A percentile compares a stretch with the other conserved stretches of the same genome.
These are phyloP conservation scores for Jacana jacana DNA, from an alignment of 2,113 vertebrate genomes.

Conservation along the genomic window DNA sequence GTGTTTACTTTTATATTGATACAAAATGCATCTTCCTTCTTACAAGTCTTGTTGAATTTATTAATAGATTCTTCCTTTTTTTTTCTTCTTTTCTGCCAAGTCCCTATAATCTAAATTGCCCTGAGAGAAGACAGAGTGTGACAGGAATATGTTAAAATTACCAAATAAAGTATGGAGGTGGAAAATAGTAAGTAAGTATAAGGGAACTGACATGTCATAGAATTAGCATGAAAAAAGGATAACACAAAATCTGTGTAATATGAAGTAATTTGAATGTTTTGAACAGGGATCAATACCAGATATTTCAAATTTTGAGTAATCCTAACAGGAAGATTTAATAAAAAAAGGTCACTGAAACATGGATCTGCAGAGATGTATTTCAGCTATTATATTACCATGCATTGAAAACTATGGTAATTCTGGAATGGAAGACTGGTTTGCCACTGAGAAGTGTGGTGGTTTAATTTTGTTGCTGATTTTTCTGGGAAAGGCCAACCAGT, in stretches of 20 bases:
- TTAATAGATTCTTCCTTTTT: background rate
- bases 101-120: background rate
- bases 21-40: background rate
- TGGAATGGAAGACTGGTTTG: background rate
- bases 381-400: background rate
- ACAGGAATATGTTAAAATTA: background rate
- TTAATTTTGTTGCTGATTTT: background rate
- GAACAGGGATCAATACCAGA: background rate
- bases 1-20: background rate
- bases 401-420: background rate
- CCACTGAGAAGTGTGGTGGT: background rate
- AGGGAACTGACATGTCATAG: background rate
- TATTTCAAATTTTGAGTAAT: background rate
- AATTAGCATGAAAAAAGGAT: background rate
- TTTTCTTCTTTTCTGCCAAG: background rate
- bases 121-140: background rate
- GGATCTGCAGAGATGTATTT: background rate
- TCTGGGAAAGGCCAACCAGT: background rate
- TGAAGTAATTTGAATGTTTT: background rate
- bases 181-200: conserved; percentile 26
- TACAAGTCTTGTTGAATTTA: background rate
- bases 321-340: background rate
- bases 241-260: background rate
- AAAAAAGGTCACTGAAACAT: background rate
- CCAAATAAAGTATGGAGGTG: background rate